These are phyloP conservation scores for Onychorhynchus coronatus DNA, from an alignment of 2,113 vertebrate species.

Conservation along the genomic window DNA sequence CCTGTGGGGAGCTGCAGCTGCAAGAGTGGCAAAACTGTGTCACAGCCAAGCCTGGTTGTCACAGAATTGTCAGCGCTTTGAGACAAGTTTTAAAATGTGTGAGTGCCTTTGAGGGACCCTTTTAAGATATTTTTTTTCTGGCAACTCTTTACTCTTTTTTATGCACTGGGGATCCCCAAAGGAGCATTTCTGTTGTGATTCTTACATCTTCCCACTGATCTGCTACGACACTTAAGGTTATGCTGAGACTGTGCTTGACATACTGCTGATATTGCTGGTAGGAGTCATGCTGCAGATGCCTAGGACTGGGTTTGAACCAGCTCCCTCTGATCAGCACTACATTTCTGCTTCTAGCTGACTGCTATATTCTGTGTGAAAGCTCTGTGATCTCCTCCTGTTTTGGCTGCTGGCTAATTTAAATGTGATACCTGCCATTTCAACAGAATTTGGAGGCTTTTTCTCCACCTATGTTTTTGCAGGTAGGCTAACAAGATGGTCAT, in stretches of 20 bases:
- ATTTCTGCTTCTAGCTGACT: neutral
- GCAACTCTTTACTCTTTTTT: neutral
- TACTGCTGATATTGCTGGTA: fast-evolving
- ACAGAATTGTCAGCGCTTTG: neutral
- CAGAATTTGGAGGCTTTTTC: neutral
- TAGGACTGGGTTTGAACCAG: neutral
- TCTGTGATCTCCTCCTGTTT: neutral
- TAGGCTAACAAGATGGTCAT: neutral
- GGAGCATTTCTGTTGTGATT: neutral
- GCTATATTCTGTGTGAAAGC: neutral
- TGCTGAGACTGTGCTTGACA: neutral
- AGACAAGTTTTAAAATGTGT: neutral
- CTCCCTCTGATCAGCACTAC: neutral
- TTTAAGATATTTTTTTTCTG: neutral
- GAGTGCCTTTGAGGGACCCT: neutral
- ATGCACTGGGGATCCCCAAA: neutral
- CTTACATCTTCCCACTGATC: neutral
- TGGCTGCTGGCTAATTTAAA: neutral
- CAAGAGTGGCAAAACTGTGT: neutral
- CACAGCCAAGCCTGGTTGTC: neutral
- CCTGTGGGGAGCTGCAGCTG: neutral
- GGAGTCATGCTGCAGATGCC: neutral
- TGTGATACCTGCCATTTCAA: neutral
- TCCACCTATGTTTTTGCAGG: neutral
- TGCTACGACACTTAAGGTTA: neutral